These are phyloP conservation scores for Diploscapter pachys DNA, from an alignment of 1,140 invertebrate genomes.

Conservation along the genomic window DNA sequence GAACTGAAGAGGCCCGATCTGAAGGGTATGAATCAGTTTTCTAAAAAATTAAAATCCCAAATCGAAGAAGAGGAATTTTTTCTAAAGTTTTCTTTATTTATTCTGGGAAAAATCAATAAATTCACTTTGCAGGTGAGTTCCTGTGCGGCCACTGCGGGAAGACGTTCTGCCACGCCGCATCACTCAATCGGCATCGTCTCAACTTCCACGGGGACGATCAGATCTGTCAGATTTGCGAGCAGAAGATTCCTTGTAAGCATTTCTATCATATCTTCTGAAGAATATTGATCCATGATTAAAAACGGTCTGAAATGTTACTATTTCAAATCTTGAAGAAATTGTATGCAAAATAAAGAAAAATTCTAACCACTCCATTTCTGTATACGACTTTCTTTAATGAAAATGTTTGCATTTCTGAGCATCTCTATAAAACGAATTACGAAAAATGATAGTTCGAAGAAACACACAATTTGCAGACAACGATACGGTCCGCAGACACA, in stretches of 20 bases:
- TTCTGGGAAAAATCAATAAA: too few species aligned
- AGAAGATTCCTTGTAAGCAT: constrained; percentile 16
- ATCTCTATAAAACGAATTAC: too few species aligned
- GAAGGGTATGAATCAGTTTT: constrained; percentile 17
- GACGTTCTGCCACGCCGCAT: constrained; percentile 36
- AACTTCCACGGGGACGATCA: constrained; percentile 39
- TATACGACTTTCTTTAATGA: too few species aligned
- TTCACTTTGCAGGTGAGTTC: constrained; percentile 26
- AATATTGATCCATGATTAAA: too few species aligned
- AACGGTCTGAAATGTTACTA: too few species aligned
- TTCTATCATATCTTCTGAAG: too few species aligned
- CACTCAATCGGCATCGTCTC: constrained; percentile 32
- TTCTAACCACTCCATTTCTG: too few species aligned
- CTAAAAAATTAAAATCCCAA: background rate
- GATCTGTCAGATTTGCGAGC: constrained; percentile 17
- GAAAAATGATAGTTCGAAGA: background rate
- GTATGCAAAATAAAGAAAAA: too few species aligned
- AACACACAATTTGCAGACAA: constrained; percentile 10
- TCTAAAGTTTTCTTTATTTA: background rate
- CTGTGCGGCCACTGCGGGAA: constrained; percentile 32
- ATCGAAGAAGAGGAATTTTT: background rate
- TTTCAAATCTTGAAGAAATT: too few species aligned
- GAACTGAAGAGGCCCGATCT: constrained; percentile 34
- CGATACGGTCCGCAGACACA: constrained; percentile 33
- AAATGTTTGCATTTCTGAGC: too few species aligned